These are phyloP conservation scores for Meriones psammophilus DNA, from an alignment of 2,797 vertebrate genomes.

Conservation along the genomic window DNA sequence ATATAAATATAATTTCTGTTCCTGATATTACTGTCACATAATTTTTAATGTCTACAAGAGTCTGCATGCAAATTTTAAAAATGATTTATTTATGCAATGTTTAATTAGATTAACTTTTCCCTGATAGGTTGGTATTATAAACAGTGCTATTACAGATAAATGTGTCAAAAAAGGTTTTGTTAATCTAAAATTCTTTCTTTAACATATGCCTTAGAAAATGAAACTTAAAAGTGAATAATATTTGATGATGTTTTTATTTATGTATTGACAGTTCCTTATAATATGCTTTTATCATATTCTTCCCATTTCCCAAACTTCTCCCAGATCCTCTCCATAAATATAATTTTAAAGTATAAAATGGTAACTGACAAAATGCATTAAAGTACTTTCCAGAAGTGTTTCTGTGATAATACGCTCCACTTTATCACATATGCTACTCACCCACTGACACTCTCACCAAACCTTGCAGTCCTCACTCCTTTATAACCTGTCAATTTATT, in stretches of 20 bases:
- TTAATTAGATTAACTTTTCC: neutral
- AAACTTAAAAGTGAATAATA: conserved; percentile 12
- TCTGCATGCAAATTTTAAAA: neutral
- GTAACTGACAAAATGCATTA: neutral
- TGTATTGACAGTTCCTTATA: neutral
- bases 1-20: conserved; percentile 16
- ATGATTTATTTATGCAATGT: conserved; percentile 55
- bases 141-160: neutral
- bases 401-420: neutral
- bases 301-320: neutral
- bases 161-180: conserved; percentile 31
- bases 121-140: conserved; percentile 29
- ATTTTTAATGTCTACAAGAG: conserved; percentile 56
- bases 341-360: neutral
- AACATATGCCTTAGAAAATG: neutral
- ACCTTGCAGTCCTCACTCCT: neutral
- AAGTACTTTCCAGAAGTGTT: conserved; percentile 37
- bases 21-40: conserved; percentile 26
- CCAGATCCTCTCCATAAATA: neutral
- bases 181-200: conserved; percentile 8
- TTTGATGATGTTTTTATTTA: neutral
- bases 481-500: neutral
- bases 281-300: neutral
- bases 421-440: neutral
- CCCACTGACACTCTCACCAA: neutral